A percentile compares a stretch with the other conserved stretches of the same genome.
These are phyloP conservation scores for Ischnus inquisitorius DNA, from an alignment of 2,888 invertebrate genomes.

Conservation along the genomic window DNA sequence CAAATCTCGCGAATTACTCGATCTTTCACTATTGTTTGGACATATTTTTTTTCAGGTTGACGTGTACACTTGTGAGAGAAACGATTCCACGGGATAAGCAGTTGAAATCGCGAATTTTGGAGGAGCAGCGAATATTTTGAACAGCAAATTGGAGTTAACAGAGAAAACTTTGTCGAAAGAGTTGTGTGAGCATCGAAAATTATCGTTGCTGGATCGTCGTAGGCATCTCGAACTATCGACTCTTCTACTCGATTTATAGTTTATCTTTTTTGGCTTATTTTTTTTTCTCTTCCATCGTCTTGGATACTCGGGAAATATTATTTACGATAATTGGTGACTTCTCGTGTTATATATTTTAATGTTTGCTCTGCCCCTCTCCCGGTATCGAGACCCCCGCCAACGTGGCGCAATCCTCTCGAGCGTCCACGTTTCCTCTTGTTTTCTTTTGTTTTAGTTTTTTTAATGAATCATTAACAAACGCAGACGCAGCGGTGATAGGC, in stretches of 20 bases:
- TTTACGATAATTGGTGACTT: slow-evolving; percentile 82
- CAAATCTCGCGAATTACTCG: neutral
- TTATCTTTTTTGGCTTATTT: slow-evolving; percentile 45
- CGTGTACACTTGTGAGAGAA: neutral
- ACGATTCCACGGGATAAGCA: too few relatives aligned
- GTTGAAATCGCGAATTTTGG: too few relatives aligned
- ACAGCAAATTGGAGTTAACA: neutral
- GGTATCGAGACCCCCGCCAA: slow-evolving; percentile 47
- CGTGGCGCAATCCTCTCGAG: neutral
- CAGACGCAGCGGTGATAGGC: neutral
- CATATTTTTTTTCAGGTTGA: neutral
- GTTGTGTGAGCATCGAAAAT: neutral
- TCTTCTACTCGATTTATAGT: slow-evolving; percentile 42
- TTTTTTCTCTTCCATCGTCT: slow-evolving; percentile 64
- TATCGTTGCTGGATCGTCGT: slow-evolving; percentile 24
- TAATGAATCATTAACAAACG: slow-evolving; percentile 7
- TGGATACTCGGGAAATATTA: slow-evolving; percentile 71
- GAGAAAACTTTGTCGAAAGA: neutral
- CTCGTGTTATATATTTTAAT: slow-evolving; percentile 79
- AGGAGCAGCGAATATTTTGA: too few relatives aligned
- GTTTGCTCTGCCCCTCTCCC: slow-evolving; percentile 75
- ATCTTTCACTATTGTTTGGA: neutral
- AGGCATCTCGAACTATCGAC: slow-evolving; percentile 22
- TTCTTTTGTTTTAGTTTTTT: slow-evolving; percentile 1
- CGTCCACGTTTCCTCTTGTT: slow-evolving; percentile 4